A percentile compares a stretch with the other conserved stretches of the same genome.
Evolutionary conservation across 1,140 invertebrate species (phyloP).

Genomic region (Teleogryllus occipitalis): DNA sequence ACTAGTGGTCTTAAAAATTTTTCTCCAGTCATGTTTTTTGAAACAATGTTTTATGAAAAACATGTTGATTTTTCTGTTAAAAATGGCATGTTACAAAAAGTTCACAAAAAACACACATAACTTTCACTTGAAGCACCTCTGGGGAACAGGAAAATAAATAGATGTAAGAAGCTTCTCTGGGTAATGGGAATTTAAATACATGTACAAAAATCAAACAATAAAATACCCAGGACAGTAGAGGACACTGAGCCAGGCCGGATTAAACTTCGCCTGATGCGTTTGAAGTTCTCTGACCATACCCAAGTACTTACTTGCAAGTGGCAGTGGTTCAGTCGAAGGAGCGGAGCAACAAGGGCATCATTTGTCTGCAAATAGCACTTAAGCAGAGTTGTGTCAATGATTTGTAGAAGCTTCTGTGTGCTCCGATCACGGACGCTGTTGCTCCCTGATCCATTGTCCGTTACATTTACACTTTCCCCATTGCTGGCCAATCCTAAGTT

Average conservation of each 20-base stretch:
- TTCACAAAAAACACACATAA: background rate
- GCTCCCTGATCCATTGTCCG: slow-evolving; percentile 30
- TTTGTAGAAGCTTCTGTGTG: slow-evolving; percentile 66
- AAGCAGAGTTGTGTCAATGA: slow-evolving; percentile 91
- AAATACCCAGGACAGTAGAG: too few species aligned
- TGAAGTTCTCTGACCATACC: background rate
- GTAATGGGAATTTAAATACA: too few species aligned
- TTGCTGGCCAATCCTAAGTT: background rate
- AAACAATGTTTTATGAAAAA: background rate
- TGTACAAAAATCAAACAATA: too few species aligned
- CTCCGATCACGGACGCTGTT: background rate
- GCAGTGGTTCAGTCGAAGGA: slow-evolving; percentile 90
- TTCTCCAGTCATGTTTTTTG: background rate
- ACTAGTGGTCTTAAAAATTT: too few species aligned
- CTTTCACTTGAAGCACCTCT: too few species aligned
- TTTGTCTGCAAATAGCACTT: slow-evolving; percentile 97
- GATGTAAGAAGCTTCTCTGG: too few species aligned
- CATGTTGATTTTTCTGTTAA: background rate
- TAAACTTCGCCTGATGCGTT: too few species aligned
- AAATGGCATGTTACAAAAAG: background rate
- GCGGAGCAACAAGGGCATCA: slow-evolving; percentile 81
- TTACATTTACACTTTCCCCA: background rate
- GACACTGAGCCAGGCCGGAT: too few species aligned
- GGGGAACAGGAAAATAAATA: too few species aligned
- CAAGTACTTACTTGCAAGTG: slow-evolving; percentile 46